Conservation (phyloP, 2,888 invertebrate species). For the Nephrotoma guestfalica region DNA sequence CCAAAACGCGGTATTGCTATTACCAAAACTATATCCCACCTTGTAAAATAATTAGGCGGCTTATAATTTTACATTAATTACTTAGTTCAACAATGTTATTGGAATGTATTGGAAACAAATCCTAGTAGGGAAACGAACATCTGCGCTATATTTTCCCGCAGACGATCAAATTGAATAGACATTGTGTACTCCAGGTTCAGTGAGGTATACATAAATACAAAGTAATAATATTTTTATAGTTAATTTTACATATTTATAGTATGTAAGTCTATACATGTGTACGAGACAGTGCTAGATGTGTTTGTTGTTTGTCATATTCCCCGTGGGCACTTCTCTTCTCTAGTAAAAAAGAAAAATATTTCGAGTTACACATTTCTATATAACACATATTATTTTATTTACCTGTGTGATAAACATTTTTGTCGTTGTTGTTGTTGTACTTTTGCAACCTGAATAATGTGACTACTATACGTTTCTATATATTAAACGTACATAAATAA, state of each 20-base stretch:
- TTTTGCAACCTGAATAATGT: neutral
- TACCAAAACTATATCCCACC: no score
- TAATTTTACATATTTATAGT: neutral
- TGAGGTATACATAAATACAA: neutral
- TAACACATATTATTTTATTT: neutral
- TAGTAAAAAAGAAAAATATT: neutral
- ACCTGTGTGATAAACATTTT: neutral
- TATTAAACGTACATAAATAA: neutral
- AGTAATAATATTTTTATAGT: neutral
- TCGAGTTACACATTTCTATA: neutral
- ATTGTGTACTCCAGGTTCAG: neutral
- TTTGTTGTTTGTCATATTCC: neutral
- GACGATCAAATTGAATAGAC: no score
- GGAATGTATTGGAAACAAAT: no score
- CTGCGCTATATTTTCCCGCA: no score
- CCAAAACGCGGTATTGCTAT: no score
- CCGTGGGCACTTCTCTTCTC: neutral
- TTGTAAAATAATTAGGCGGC: no score
- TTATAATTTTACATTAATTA: no score
- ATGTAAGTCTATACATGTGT: neutral
- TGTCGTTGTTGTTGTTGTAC: no score
- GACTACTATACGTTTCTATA: neutral
- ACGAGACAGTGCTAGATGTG: neutral
- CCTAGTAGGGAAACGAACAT: no score
- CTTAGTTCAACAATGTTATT: no score